Base-by-base conservation (phyloP, 2,888 invertebrate species). In the Eurytoma californica region DNA sequence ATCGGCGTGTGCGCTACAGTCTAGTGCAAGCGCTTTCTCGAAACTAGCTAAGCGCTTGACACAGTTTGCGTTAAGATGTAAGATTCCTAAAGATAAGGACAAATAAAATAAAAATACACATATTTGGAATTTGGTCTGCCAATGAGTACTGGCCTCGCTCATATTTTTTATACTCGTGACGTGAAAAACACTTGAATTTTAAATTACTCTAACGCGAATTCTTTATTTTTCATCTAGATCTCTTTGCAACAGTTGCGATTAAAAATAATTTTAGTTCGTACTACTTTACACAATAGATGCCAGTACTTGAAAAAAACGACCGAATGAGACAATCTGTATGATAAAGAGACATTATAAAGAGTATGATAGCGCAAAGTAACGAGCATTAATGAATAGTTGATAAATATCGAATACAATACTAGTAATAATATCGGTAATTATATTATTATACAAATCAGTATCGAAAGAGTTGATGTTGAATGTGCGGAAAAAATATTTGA, bases 261-360 rank as follows among this genome's bases (percentile, higher is more conserved):
- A 7, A 39, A 39, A 7, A 39, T 39, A 39, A 39, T 39, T 39
- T 39, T 39, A 9, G 9, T 5, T 39, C 9, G 24, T 39, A 39
- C 39, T 9, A n/a, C n/a, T n/a, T n/a, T n/a, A 39, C 39, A 7
- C 39, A 39, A 39, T 7, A 18, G 57, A 58, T 63, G 76, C 81
- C 83, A 84, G 84, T 83, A 82, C 76, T 80, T 67, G 60, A 81
- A 74, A 83, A 85, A 82, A 73, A 82, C 77, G 79, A 87, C 87
- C 86, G 84, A 88, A 86, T 84, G 87, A 87, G 90, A 90, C 90
- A 90, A 90, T 90, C 90, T 87, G 85, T 88, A 87, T 83, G 79
- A 87, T 88, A 87, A 80, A 83, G 77, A 81, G 73, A 84, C 81
- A 82, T 81, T 85, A 85, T 77, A 84, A 81, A 84, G 85, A 70